Base-by-base conservation (phyloP, 1,140 invertebrate genomes). In the Macrostomum lignano region DNA sequence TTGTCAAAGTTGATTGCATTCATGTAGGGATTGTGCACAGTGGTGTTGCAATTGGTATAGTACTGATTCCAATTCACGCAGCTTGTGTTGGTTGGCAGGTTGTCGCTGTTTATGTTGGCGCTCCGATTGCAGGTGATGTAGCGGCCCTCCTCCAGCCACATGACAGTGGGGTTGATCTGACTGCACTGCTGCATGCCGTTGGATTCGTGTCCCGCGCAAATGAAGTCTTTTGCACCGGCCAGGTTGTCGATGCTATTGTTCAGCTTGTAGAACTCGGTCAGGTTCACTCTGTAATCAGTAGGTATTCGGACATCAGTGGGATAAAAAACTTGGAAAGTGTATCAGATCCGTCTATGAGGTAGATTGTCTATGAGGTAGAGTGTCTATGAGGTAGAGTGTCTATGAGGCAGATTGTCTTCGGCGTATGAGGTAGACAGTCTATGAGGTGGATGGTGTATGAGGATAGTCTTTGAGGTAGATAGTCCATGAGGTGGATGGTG, bases 21-120 rank as follows among this genome's bases (percentile, higher is more conserved):
- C 61, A 88, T 79, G 57, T 94, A 98, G 15, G 91, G 91, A 65
- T 98, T 98, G 44, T 72, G 69, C 25, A 79, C 79, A 36, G 74
- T 72, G 35, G 81, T 69, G 32, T 69, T 69, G 58, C 91, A 98
- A 44, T 74, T 70, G 17, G 75, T 86, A 52, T 94, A 98, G 61
- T 96, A 98, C 60, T 84, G 73, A 61, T 96, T 88, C 86, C 86
- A 96, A 63, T 98, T 86, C 43, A 96, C 73, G 57, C 88, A 96
- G 7, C 46, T 48, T 19, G 46, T 47, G 33, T 57, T 58, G 19
- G 45, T 47, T 11, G 42, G 46, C 3, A 42, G 48, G 38, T 46
- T 50, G 37, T 49, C 49, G n/a, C n/a, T n/a, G n/a, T n/a, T n/a
- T n/a, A n/a, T n/a, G n/a, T n/a, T n/a, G n/a, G n/a, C n/a, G n/a